These are phyloP conservation scores for Cisticola juncidis DNA, from an alignment of 2,113 vertebrate species.

Conservation along the genomic window DNA sequence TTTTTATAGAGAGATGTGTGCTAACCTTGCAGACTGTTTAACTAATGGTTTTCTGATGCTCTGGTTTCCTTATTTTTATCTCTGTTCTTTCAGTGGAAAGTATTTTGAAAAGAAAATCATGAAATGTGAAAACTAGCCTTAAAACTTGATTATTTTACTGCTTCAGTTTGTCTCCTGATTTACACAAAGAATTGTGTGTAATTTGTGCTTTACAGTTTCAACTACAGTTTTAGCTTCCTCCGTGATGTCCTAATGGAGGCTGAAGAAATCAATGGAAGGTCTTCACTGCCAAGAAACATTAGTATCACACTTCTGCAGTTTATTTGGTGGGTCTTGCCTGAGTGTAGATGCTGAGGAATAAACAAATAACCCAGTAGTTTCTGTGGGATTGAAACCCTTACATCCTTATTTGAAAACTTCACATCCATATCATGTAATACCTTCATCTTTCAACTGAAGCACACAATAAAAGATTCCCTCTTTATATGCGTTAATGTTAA, in stretches of 20 bases:
- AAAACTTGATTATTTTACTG: neutral
- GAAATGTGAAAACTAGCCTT: neutral
- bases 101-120: neutral
- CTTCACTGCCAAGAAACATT: neutral
- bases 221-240: neutral
- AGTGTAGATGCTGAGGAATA: neutral
- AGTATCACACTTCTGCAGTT: neutral
- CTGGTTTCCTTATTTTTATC: neutral
- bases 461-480: neutral
- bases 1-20: neutral
- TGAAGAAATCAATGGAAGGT: neutral
- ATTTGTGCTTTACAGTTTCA: neutral
- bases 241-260: neutral
- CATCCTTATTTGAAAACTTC: neutral
- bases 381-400: neutral
- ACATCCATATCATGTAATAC: neutral
- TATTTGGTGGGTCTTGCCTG: neutral
- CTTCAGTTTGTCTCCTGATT: neutral
- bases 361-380: neutral
- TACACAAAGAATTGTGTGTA: neutral
- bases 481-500: neutral
- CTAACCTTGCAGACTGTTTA: neutral
- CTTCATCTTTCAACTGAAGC: neutral
- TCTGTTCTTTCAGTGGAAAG: neutral
- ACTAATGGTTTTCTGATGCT: neutral